Evolutionary conservation across 2,113 vertebrate genomes (phyloP), one percentile per base, ranked within the genome.

Genomic region (Stegastes partitus): DNA sequence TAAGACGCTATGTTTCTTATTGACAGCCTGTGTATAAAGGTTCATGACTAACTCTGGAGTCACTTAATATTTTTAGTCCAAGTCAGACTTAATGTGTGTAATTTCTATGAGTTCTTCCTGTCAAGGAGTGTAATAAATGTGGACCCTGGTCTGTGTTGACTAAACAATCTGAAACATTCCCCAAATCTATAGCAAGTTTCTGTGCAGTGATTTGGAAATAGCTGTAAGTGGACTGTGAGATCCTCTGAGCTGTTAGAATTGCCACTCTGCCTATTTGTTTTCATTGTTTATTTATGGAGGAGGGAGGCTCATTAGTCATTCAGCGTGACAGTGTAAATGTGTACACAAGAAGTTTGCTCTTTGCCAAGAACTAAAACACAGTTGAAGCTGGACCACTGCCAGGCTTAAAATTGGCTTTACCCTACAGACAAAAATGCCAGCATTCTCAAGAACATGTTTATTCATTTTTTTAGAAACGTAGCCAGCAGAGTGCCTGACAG

Each of bases 241-340:
- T 78, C 50, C 42, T 79, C 39, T 22, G 62, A 85, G 59, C 54
- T 53, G 61, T 74, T 67, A 47, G 63, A 31, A 75, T 70, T 45
- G 47, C 74, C 71, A 34, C 79, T 71, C 66, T 51, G 44, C 77
- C 28, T 74, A 51, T 91, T 89, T 89, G 84, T 85, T 86, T 91
- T 89, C 49, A 74, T 89, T 89, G 87, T 86, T 92, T 90, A 91
- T 90, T 84, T 68, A 88, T 79, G 78, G 74, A 68, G 68, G 81
- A 73, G 66, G 54, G 44, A 63, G 57, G n/a, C 70, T 90, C 76
- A 85, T 91, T 89, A 88, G 82, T 90, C 89, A 87, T 87, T 82
- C 87, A 56, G 76, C 62, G 76, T 88, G 87, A 84, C 81, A 68
- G 61, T 28, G 74, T 42, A 82, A 90, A 89, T 91, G 74, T 88